A percentile compares a stretch with the other conserved stretches of the same genome.
phyloP scores from a whole-genome alignment of 2,888 invertebrate genomes.

The Sthenelais limicola region DNA sequence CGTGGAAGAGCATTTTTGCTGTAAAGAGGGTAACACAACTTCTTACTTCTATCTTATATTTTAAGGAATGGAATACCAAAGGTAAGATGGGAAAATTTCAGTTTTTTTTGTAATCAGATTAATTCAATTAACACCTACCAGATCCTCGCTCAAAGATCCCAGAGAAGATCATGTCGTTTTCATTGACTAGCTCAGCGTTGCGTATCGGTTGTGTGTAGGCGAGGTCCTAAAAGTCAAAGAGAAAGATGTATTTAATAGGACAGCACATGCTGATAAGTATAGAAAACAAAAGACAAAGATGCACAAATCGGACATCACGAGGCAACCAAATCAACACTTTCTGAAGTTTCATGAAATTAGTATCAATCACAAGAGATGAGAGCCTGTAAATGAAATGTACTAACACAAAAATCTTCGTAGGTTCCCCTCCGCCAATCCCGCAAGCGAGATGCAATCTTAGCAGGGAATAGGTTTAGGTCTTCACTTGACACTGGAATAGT shows the following conservation, averaged over 20 bases:
- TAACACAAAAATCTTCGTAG: constrained; percentile 79
- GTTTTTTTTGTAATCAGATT: neutral
- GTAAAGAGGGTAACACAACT: constrained; percentile 51
- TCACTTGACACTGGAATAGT: constrained; percentile 61
- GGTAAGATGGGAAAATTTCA: neutral
- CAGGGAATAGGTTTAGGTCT: constrained; percentile 66
- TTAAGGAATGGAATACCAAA: too few relatives aligned
- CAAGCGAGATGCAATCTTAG: constrained; percentile 72
- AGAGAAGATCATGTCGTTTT: constrained; percentile 76
- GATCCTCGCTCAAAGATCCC: constrained; percentile 86
- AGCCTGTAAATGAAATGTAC: too few relatives aligned
- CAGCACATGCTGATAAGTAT: too few relatives aligned
- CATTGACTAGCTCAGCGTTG: constrained; percentile 68
- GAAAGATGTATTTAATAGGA: too few relatives aligned
- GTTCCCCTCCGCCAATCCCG: constrained; percentile 81
- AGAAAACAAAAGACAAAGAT: too few relatives aligned
- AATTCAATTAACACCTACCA: constrained; percentile 70
- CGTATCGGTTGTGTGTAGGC: constrained; percentile 58
- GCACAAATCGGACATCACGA: too few relatives aligned
- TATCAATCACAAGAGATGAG: too few relatives aligned
- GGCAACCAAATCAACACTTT: too few relatives aligned
- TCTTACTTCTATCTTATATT: too few relatives aligned
- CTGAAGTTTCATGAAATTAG: too few relatives aligned
- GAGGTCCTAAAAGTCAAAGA: too few relatives aligned
- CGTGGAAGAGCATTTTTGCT: constrained; percentile 84